Base-by-base conservation (phyloP, 2,797 vertebrate species). In the Allobates femoralis region DNA sequence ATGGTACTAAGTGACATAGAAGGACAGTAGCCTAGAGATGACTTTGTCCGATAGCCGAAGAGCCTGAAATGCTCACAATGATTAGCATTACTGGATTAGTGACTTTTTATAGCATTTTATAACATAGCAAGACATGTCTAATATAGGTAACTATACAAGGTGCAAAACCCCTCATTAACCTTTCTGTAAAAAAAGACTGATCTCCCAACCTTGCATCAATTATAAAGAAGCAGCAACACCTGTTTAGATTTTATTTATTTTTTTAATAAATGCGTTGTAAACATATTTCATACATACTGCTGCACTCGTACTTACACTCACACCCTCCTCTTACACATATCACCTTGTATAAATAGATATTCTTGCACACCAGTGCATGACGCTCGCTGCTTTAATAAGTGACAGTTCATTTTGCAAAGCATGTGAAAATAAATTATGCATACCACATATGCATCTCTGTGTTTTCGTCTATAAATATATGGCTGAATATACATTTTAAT, bases 371-470 rank as follows among this genome's bases (percentile, higher is more conserved):
- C 6, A 30, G 51, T 60, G 69, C 58, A 60, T 28, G 28, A 75
- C 67, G 66, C 55, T 73, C 64, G 1, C 46, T 58, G 51, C 69
- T 16, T 83, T 87, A 78, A 69, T 78, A 84, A 87, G 41, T 79
- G 67, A 80, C 3, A 28, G 18, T 75, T 80, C 46, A 66, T 84
- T 73, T 76, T 67, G 41, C 64, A 81, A 83, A 87, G 76, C 64
- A 66, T 51, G 86, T 87, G 67, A 80, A 87, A 87, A 87, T 87
- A 87, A 87, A 87, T 81, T 80, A 87, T 84, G 86, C 81, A 71
- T 53, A 34, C 34, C 7, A 16, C 21, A 53, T 73, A 84, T 80
- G 86, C 58, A 84, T 50, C 77, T 87, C 50, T 84, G 37, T 78
- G 81, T 56, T 84, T 56, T 67, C 19, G 4, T 74, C 37, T 75